phyloP scores from a whole-genome alignment of 2,888 invertebrate species.

The Drosophila recens region DNA sequence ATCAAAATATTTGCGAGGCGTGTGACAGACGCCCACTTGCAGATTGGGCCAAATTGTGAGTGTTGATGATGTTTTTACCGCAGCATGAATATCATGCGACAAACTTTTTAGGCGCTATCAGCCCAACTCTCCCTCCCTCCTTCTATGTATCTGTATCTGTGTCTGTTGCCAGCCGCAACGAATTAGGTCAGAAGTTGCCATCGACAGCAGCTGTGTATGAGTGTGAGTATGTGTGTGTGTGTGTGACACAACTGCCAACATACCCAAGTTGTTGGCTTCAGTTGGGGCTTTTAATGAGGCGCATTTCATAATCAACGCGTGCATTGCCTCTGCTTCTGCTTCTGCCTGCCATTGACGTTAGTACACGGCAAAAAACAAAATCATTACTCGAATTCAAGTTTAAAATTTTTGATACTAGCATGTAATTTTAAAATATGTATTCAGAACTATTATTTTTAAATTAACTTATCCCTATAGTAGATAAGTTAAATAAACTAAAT shows the following conservation, averaged over 20 bases:
- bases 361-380: too few species aligned
- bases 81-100: constrained; percentile 59
- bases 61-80: constrained; percentile 65
- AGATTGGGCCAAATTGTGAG: constrained; percentile 51
- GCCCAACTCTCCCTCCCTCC: background rate
- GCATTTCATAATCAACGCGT: constrained; percentile 74
- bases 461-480: too few species aligned
- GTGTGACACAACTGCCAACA: constrained; percentile 21
- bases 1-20: constrained; percentile 74
- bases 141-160: background rate
- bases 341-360: constrained; percentile 52
- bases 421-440: too few species aligned
- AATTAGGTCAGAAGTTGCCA: constrained; percentile 58
- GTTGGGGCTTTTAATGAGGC: constrained; percentile 69
- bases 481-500: too few species aligned
- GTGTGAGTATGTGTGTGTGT: background rate
- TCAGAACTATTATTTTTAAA: too few species aligned
- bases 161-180: constrained; percentile 31
- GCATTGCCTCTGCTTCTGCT: constrained; percentile 43
- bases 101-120: constrained; percentile 49
- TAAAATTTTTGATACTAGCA: too few species aligned
- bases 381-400: too few species aligned
- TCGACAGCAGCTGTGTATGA: constrained; percentile 25
- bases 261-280: constrained; percentile 23
- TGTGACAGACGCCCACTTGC: constrained; percentile 63